Evolutionary conservation across 1,140 invertebrate genomes (phyloP).

Genomic region (Drosophila repleta): DNA sequence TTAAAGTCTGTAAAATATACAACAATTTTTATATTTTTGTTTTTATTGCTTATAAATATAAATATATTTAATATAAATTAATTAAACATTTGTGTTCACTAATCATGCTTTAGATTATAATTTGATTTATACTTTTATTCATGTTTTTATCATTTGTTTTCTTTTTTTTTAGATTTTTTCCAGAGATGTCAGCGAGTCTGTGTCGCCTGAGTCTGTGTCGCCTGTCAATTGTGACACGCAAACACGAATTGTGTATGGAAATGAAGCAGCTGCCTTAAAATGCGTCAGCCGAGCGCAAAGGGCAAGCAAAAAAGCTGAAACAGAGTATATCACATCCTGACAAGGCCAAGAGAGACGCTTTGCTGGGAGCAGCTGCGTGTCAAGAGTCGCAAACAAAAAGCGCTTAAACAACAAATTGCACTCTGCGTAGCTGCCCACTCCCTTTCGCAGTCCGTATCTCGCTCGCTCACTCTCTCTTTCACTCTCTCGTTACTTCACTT

Average conservation of each 20-base stretch:
- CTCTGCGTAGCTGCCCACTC: neutral
- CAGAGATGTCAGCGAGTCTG: neutral
- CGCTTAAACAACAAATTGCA: slow-evolving; percentile 11
- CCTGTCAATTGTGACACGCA: slow-evolving; percentile 23
- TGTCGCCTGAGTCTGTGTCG: neutral
- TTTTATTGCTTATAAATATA: no score
- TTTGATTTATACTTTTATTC: neutral
- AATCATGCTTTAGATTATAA: no score
- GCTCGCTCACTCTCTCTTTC: neutral
- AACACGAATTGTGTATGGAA: slow-evolving; percentile 45
- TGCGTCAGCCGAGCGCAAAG: slow-evolving; percentile 49
- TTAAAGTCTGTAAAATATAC: no score
- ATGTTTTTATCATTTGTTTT: neutral
- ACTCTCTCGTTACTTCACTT: neutral
- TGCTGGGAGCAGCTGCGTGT: slow-evolving; percentile 16
- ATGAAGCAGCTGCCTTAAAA: slow-evolving; percentile 47
- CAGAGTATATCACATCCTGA: slow-evolving; percentile 35
- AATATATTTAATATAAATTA: no score
- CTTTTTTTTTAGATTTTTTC: neutral
- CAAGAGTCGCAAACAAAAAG: slow-evolving; percentile 13
- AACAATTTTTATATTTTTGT: no score
- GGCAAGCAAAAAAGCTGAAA: slow-evolving; percentile 17
- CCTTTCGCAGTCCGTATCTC: neutral
- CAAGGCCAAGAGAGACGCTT: slow-evolving; percentile 56
- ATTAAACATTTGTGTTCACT: no score